Percentiles rank a stretch among this genome's conserved stretches.
phyloP scores from a whole-genome alignment of 1,140 invertebrate genomes.

The Drosophila pruinosa region DNA sequence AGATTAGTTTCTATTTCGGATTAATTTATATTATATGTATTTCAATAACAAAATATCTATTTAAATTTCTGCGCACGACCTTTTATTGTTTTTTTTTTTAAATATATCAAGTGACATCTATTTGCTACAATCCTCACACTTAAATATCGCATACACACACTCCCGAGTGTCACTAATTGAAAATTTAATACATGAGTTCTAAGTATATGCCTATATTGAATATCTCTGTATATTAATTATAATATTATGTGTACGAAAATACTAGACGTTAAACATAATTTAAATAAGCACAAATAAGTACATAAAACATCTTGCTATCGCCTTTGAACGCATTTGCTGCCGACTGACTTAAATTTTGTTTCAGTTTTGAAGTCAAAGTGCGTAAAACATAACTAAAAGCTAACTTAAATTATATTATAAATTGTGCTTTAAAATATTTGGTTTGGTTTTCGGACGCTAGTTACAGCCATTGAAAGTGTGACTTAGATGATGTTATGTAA shows the following conservation, averaged over 20 bases:
- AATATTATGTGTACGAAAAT: constrained; percentile 54
- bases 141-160: constrained; percentile 30
- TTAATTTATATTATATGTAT: neutral
- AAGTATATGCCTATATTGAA: constrained; percentile 46
- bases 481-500: constrained; percentile 30
- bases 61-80: constrained; percentile 57
- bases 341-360: constrained; percentile 42
- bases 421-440: constrained; percentile 76
- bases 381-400: constrained; percentile 65
- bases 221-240: constrained; percentile 35
- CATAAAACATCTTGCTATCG: constrained; percentile 48
- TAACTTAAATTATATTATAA: constrained; percentile 75
- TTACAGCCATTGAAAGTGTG: constrained; percentile 77
- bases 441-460: constrained; percentile 74
- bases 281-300: constrained; percentile 65
- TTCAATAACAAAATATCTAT: neutral
- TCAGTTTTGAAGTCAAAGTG: constrained; percentile 46
- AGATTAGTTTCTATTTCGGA: neutral
- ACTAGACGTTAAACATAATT: constrained; percentile 62
- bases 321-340: constrained; percentile 5
- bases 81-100: constrained; percentile 66
- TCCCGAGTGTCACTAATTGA: constrained; percentile 13
- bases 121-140: constrained; percentile 58
- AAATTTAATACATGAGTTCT: constrained; percentile 35
- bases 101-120: constrained; percentile 51